phyloP scores from a whole-genome alignment of 2,113 vertebrate genomes.

The Junco hyemalis region DNA sequence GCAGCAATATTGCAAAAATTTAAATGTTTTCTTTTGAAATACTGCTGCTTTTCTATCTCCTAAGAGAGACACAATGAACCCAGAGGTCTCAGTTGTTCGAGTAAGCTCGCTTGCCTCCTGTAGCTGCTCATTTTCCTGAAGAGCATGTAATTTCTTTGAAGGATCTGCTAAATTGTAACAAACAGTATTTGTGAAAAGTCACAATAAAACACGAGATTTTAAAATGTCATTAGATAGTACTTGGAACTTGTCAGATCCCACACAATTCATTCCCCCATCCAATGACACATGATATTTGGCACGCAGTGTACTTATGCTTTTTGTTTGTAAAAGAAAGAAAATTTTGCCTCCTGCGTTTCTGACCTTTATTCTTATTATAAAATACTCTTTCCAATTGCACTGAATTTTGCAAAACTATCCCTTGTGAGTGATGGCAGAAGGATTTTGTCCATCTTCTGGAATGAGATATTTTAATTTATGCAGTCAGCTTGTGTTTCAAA shows the following conservation, averaged over 20 bases:
- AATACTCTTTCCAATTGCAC: not conserved
- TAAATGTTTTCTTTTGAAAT: not conserved
- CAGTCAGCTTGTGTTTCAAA: not conserved
- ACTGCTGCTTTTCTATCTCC: not conserved
- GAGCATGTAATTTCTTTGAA: slow-evolving; percentile 17
- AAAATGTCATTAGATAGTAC: slow-evolving; percentile 16
- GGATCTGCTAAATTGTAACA: slow-evolving; percentile 3
- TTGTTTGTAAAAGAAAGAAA: slow-evolving; percentile 11
- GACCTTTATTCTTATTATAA: slow-evolving; percentile 20
- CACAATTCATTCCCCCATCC: slow-evolving; percentile 1
- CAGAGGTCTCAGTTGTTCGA: not conserved
- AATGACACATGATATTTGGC: not conserved
- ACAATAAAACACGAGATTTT: slow-evolving; percentile 2
- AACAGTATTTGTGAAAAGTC: slow-evolving; percentile 32
- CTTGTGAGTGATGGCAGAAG: not conserved
- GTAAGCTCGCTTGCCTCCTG: not conserved
- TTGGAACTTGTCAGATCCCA: slow-evolving; percentile 37
- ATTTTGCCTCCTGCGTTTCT: not conserved
- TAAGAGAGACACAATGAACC: not conserved
- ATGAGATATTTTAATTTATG: not conserved
- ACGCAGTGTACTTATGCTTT: not conserved
- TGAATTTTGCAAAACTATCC: slow-evolving; percentile 15
- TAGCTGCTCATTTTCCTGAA: slow-evolving; percentile 24
- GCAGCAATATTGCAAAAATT: not conserved
- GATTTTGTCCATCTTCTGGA: not conserved